Evolutionary conservation across 2,888 invertebrate species (phyloP), one percentile per base, ranked within the genome.

Genomic region (Aquatica leii): DNA sequence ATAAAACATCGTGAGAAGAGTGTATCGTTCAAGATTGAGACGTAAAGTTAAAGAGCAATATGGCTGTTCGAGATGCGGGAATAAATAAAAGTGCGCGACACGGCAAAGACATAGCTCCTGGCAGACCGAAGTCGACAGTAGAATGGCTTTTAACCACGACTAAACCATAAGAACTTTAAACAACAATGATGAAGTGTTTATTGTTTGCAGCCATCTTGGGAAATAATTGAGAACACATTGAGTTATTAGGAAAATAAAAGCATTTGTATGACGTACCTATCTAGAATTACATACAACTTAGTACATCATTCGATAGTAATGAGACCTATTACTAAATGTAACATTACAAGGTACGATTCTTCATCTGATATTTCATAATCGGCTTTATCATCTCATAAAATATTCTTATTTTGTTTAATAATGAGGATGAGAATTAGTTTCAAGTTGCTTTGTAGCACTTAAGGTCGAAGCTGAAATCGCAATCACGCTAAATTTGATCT

Each of bases 91-190:
- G 75, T 75, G 72, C 69, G 72, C 74, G 75, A 76, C 77, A 74
- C 73, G 70, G 72, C 70, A 59, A 73, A 76, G 77, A 79, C 78
- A 78, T 80, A 80, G 78, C 76, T 79, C 73, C 73, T 76, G 69
- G 69, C 73, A 69, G 73, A 71, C 69, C 75, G 69, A 64, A 71
- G 71, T 68, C 72, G 78, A 78, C 77, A 78, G 78, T 69, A 78
- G 77, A 79, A 79, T 79, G 77, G 78, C 73, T 74, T 73, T 69
- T 69, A 73, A 74, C 76, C 78, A 78, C 78, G 78, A 78, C 74
- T 73, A 72, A 69, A 62, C 71, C 69, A 70, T 72, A 69, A 69
- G 69, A 60, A 66, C 66, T 65, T 72, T 68, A 72, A 73, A 73
- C 70, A 71, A 71, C 71, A 72, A 72, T 71, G 69, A 73, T 69